Evolutionary conservation across 2,113 vertebrate genomes (phyloP), one percentile per base, ranked within the genome.

Genomic region (Istiophorus platypterus): DNA sequence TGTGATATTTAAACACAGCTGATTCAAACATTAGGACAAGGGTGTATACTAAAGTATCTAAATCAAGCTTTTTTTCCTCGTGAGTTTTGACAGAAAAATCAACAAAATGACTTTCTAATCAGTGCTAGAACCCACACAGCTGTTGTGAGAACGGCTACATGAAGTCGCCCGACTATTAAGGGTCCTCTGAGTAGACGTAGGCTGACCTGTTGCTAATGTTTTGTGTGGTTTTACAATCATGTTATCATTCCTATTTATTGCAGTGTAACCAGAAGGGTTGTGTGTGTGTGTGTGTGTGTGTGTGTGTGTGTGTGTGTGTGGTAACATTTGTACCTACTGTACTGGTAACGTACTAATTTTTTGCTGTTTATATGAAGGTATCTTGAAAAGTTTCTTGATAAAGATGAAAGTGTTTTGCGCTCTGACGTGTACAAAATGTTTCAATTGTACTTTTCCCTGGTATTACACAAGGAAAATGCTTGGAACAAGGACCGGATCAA

Each of bases 151-250:
- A 47, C 63, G 61, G 74, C 54, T 37, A 20, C 31, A 67, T 59
- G 52, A 47, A 70, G 14, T 47, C 61, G 29, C 47, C 52, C 45
- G 75, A 84, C 86, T 42, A 78, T 66, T n/a, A 77, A 70, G 69
- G 88, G 70, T 83, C 69, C 75, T 84, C 63, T 82, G 77, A 80
- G 79, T 90, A 85, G 84, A 91, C 65, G 68, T 91, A 87, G 85
- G 74, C 70, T 79, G 80, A 89, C 75, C 65, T 82, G 76, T 90
- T 88, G 76, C 75, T 76, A 54, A 81, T 85, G 87, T 89, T 58
- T 82, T 79, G 89, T 93, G 85, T 89, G 69, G 64, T 79, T 92
- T 79, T 87, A 86, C 62, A 74, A 80, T 91, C 52, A 80, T 85
- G 61, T 81, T 85, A 82, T 80, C 34, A 51, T 85, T 87, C 91